These are phyloP conservation scores for Ceratina australensis DNA, from an alignment of 1,140 invertebrate genomes.

Conservation along the genomic window DNA sequence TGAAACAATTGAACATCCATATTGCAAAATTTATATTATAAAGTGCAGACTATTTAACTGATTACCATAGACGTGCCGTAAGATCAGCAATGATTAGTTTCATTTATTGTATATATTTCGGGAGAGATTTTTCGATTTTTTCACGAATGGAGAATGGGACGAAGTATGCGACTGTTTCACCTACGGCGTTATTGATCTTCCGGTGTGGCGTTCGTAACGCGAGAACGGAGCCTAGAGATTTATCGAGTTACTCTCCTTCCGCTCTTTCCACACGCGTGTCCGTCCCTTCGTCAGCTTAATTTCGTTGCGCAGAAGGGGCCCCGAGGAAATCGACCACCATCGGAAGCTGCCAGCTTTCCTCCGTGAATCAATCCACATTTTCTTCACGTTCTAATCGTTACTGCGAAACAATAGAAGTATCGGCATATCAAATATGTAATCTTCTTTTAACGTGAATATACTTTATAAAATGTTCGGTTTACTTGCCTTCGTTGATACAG, in stretches of 20 bases:
- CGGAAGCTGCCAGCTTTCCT: no score
- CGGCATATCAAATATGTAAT: no score
- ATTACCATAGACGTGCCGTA: neutral
- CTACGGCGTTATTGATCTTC: constrained; percentile 40
- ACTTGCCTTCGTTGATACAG: neutral
- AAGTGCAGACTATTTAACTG: no score
- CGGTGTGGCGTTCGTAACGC: constrained; percentile 25
- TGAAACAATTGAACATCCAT: neutral
- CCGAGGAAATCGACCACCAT: neutral
- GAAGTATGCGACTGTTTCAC: neutral
- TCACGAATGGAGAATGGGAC: neutral
- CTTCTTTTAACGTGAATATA: no score
- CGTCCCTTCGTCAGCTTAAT: constrained; percentile 15
- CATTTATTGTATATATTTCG: no score
- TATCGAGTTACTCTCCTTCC: constrained; percentile 36
- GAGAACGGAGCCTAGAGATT: constrained; percentile 37
- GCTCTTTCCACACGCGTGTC: constrained; percentile 30
- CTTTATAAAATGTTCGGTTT: constrained; percentile 32
- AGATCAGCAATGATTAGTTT: neutral
- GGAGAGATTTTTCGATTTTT: neutral
- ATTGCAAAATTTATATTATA: neutral
- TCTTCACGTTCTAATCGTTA: no score
- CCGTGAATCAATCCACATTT: no score
- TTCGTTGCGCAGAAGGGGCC: constrained; percentile 19
- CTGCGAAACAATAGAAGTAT: no score